phyloP scores from a whole-genome alignment of 2,888 invertebrate species.

The Epinotia brunnichana region DNA sequence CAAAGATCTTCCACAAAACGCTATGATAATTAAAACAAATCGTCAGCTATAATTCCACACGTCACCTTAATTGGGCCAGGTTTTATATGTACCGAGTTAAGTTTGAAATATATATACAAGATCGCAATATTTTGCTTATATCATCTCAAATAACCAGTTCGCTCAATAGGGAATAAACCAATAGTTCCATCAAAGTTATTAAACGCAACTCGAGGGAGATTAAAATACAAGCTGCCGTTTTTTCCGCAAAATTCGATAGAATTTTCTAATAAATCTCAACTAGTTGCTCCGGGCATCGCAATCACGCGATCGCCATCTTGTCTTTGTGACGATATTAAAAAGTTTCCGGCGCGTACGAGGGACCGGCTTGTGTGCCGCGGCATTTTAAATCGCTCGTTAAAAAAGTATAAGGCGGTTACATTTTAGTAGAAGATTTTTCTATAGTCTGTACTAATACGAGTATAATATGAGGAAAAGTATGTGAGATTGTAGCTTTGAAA shows the following conservation, averaged over 20 bases:
- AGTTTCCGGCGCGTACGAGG: slow-evolving; percentile 30
- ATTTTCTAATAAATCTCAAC: slow-evolving; percentile 41
- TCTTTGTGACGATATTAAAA: slow-evolving; percentile 41
- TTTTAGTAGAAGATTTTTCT: neutral
- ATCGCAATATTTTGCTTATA: no score
- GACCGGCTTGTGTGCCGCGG: slow-evolving; percentile 23
- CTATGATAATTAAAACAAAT: no score
- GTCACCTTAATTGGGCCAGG: neutral
- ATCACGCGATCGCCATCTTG: slow-evolving; percentile 38
- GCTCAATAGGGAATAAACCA: no score
- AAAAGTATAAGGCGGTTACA: neutral
- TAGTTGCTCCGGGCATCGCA: slow-evolving; percentile 36
- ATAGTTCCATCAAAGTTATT: neutral
- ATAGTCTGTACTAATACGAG: no score
- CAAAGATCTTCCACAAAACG: no score
- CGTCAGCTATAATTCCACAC: no score
- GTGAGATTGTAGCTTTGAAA: no score
- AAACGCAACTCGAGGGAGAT: slow-evolving; percentile 35
- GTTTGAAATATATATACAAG: no score
- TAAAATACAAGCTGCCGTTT: slow-evolving; percentile 22
- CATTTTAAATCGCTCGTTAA: slow-evolving; percentile 23
- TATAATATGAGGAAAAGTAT: no score
- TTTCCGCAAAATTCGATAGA: slow-evolving; percentile 36
- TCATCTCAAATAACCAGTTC: no score
- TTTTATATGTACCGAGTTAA: neutral